Conservation (phyloP, 1,140 invertebrate species). For the Maconellicoccus hirsutus region DNA sequence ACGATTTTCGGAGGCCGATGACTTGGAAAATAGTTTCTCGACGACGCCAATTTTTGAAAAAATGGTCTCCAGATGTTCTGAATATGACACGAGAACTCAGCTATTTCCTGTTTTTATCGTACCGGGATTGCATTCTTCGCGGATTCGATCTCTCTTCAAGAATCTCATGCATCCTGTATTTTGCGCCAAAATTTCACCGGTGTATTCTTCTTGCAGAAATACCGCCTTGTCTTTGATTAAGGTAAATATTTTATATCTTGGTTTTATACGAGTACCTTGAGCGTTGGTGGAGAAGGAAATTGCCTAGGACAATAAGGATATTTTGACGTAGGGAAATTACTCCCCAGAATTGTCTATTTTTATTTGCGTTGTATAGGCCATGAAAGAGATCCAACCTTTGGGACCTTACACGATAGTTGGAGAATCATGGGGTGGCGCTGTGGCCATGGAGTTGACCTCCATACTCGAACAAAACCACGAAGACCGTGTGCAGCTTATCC, state of each 20-base stretch:
- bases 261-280: too few species aligned
- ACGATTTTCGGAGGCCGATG: not conserved
- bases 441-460: slow-evolving; percentile 27
- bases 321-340: too few species aligned
- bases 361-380: slow-evolving; percentile 16
- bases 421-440: slow-evolving; percentile 28
- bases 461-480: slow-evolving; percentile 27
- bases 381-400: slow-evolving; percentile 26
- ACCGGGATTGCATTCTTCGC: slow-evolving; percentile 20
- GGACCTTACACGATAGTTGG: slow-evolving; percentile 28
- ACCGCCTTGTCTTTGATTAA: not conserved
- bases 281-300: too few species aligned
- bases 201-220: not conserved
- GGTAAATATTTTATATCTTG: too few species aligned
- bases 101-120: slow-evolving; percentile 24
- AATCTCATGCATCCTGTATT: slow-evolving; percentile 25
- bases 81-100: not conserved
- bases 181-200: slow-evolving; percentile 23
- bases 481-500: slow-evolving; percentile 24
- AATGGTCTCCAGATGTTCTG: slow-evolving; percentile 14
- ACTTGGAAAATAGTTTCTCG: slow-evolving; percentile 10
- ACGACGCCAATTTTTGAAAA: slow-evolving; percentile 16
- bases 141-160: slow-evolving; percentile 14
- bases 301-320: too few species aligned
- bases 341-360: too few species aligned